Percentiles rank a stretch among this genome's conserved stretches.
Evolutionary conservation across 2,888 invertebrate species (phyloP).

Genomic region (Odiellus spinosus): DNA sequence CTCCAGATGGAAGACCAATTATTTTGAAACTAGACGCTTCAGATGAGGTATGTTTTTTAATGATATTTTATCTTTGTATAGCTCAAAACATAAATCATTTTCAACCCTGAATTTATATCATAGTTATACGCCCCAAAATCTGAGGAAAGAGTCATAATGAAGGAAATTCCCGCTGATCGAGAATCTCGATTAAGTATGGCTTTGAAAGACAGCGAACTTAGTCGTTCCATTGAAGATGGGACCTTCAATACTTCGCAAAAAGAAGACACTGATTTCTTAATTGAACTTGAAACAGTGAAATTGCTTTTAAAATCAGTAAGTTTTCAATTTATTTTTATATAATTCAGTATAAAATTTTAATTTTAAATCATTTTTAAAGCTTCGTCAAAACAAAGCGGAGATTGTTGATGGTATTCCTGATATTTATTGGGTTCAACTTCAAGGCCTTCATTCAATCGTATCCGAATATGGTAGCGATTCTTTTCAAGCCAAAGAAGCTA

Average conservation of each 20-base stretch:
- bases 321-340: not conserved
- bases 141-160: constrained; percentile 16
- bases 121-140: constrained; percentile 18
- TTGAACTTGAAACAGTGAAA: constrained; percentile 18
- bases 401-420: constrained; percentile 40
- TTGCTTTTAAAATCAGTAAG: constrained; percentile 21
- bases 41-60: constrained; percentile 15
- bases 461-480: constrained; percentile 50
- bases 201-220: constrained; percentile 9
- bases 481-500: constrained; percentile 34
- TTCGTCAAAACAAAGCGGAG: constrained; percentile 9
- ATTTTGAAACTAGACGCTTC: constrained; percentile 17
- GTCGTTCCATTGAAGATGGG: constrained; percentile 12
- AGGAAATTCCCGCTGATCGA: constrained; percentile 14
- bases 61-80: constrained; percentile 2
- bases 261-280: constrained; percentile 18
- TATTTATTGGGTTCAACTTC: constrained; percentile 42
- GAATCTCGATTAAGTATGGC: constrained; percentile 12
- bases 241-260: constrained; percentile 15
- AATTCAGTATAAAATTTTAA: not conserved
- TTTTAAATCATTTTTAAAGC: constrained; percentile 2
- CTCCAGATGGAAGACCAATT: constrained; percentile 15
- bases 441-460: constrained; percentile 44
- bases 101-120: no score
- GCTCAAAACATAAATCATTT: constrained; percentile 4